These are phyloP conservation scores for Promerops cafer DNA, from an alignment of 2,113 vertebrate species.

Conservation along the genomic window DNA sequence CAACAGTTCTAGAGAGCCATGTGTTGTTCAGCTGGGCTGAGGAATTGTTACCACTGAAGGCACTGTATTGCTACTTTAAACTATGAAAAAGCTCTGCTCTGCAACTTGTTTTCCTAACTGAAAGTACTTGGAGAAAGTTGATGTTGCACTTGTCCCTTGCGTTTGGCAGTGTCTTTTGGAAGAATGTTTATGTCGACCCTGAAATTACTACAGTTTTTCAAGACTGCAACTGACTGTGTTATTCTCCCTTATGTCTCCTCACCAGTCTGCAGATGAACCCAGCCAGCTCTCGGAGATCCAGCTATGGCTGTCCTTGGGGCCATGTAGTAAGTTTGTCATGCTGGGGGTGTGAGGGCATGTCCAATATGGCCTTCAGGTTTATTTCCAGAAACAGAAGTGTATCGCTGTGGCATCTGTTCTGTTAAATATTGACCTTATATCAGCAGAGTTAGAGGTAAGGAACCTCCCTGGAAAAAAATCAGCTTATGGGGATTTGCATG, in stretches of 20 bases:
- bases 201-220: background rate
- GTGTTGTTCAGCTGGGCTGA: background rate
- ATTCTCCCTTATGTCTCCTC: background rate
- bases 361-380: background rate
- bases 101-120: background rate
- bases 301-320: background rate
- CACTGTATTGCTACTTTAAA: background rate
- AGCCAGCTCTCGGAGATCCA: background rate
- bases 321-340: background rate
- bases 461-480: background rate
- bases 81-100: background rate
- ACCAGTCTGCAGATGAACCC: background rate
- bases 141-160: conserved; percentile 58
- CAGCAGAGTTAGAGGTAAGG: background rate
- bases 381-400: background rate
- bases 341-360: background rate
- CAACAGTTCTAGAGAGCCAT: background rate
- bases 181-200: conserved; percentile 73
- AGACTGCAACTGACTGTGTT: background rate
- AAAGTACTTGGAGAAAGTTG: background rate
- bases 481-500: background rate
- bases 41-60: background rate
- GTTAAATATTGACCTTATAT: conserved; percentile 14
- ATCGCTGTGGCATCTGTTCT: background rate
- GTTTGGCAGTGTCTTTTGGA: conserved; percentile 74